Percentiles rank a stretch among this genome's conserved stretches.
Conservation (phyloP, 2,113 vertebrate species). For the Malurus alboscapulatus region DNA sequence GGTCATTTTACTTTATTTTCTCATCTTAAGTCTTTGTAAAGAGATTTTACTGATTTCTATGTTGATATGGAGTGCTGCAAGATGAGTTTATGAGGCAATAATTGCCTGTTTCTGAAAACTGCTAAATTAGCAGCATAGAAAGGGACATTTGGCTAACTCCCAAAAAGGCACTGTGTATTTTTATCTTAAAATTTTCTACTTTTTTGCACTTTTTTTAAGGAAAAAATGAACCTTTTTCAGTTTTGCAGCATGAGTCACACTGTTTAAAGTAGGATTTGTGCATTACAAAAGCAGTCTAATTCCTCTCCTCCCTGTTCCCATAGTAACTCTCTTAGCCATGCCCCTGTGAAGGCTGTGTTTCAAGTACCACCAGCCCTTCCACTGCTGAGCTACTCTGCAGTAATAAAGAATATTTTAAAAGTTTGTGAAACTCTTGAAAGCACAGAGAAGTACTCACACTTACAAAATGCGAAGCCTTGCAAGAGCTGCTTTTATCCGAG, state of each 20-base stretch:
- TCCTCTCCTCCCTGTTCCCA: slow-evolving; percentile 11
- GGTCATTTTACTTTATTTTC: not conserved
- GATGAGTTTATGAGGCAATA: not conserved
- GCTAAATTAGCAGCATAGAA: not conserved
- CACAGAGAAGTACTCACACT: not conserved
- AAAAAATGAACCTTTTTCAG: not conserved
- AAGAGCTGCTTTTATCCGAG: not conserved
- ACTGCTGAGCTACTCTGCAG: not conserved
- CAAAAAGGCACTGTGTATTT: not conserved
- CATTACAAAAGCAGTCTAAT: not conserved
- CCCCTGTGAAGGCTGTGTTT: not conserved
- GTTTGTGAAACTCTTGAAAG: not conserved
- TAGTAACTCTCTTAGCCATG: slow-evolving; percentile 22
- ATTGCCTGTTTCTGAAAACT: not conserved
- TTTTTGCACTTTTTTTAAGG: not conserved
- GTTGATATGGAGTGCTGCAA: not conserved
- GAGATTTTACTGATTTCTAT: not conserved
- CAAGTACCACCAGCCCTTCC: not conserved
- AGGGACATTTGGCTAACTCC: not conserved
- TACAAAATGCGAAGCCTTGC: not conserved
- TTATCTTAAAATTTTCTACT: not conserved
- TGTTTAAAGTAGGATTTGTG: slow-evolving; percentile 4
- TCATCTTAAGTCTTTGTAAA: not conserved
- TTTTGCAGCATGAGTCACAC: not conserved
- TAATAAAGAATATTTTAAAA: not conserved